Percentiles rank a stretch among this genome's conserved stretches.
Conservation (phyloP, 1,140 invertebrate species). For the Drosophila miranda region DNA sequence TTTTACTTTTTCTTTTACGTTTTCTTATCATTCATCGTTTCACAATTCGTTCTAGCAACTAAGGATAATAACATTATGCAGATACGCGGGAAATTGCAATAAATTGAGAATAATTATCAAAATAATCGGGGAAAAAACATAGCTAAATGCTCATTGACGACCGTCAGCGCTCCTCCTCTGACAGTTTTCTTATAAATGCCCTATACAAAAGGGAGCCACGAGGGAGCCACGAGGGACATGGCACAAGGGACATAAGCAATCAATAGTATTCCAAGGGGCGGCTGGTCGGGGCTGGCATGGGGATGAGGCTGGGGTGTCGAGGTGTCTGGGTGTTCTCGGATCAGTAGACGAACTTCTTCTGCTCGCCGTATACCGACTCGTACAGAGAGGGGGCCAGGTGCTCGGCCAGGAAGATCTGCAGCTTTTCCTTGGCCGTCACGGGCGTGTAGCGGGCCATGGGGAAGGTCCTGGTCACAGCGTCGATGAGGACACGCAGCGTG, state of each 20-base stretch:
- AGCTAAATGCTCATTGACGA: slow-evolving; percentile 64
- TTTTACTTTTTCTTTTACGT: slow-evolving; percentile 44
- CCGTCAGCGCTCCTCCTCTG: slow-evolving; percentile 11
- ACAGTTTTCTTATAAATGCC: too few relatives aligned
- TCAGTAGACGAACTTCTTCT: slow-evolving; percentile 74
- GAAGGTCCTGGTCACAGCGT: slow-evolving; percentile 90
- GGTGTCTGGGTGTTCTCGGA: not conserved
- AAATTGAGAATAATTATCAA: slow-evolving; percentile 10
- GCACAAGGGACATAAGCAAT: slow-evolving; percentile 41
- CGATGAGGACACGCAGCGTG: slow-evolving; percentile 87
- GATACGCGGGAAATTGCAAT: slow-evolving; percentile 26
- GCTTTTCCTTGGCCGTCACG: slow-evolving; percentile 88
- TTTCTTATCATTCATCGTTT: slow-evolving; percentile 56
- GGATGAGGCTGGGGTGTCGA: not conserved
- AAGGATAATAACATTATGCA: slow-evolving; percentile 53
- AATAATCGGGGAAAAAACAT: slow-evolving; percentile 31
- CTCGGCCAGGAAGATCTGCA: slow-evolving; percentile 90
- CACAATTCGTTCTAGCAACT: slow-evolving; percentile 73
- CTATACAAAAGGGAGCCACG: too few relatives aligned
- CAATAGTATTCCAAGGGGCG: slow-evolving; percentile 36
- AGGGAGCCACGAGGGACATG: not conserved
- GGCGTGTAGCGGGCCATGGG: slow-evolving; percentile 91
- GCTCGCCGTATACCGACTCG: slow-evolving; percentile 84
- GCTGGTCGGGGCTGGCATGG: not conserved
- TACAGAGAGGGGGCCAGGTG: slow-evolving; percentile 90